Evolutionary conservation across 1,140 invertebrate genomes (phyloP).

Genomic region (Dolichoris vasculosae): DNA sequence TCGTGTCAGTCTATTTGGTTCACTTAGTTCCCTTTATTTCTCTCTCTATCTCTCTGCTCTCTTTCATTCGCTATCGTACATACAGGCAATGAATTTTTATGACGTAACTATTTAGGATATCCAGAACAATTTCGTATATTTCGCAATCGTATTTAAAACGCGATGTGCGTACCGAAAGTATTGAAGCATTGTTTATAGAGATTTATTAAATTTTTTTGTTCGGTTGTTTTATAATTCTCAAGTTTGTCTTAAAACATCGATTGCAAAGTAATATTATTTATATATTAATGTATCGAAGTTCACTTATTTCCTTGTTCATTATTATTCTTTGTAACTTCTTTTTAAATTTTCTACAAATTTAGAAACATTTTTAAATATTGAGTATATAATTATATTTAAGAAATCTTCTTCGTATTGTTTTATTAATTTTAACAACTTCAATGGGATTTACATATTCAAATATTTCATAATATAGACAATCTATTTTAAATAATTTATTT

Average conservation of each 20-base stretch:
- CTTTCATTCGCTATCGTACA: background rate
- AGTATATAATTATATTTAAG: background rate
- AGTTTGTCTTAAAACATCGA: background rate
- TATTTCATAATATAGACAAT: background rate
- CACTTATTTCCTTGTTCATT: too few relatives aligned
- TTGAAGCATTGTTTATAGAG: background rate
- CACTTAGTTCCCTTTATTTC: background rate
- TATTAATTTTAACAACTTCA: too few relatives aligned
- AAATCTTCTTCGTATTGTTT: too few relatives aligned
- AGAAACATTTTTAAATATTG: background rate
- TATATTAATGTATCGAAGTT: background rate
- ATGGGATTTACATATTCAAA: background rate
- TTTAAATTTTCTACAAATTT: too few relatives aligned
- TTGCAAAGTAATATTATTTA: background rate
- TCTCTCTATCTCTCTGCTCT: background rate
- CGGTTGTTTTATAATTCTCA: background rate
- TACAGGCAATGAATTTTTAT: background rate
- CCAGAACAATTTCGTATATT: constrained; percentile 33
- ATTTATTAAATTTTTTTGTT: background rate
- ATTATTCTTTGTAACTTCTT: too few relatives aligned
- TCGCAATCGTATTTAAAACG: constrained; percentile 26
- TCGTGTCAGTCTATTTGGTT: background rate
- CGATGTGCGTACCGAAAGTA: background rate
- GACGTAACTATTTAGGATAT: constrained; percentile 28
- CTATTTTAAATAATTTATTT: too few relatives aligned